phyloP scores from a whole-genome alignment of 2,888 invertebrate genomes.

The Mellilla xanthometata region DNA sequence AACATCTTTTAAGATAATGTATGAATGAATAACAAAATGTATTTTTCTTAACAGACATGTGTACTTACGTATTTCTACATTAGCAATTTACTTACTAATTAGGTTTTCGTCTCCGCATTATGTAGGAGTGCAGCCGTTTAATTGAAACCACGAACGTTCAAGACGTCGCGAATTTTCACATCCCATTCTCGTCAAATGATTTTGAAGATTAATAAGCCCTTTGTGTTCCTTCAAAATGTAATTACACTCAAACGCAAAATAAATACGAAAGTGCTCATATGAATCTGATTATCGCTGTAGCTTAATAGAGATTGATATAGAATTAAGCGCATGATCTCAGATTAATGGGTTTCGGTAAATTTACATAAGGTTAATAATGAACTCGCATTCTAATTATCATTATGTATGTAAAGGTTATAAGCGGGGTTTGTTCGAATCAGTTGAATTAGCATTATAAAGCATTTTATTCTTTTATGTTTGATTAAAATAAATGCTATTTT shows the following conservation, averaged over 20 bases:
- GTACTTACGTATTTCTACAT: too few relatives aligned
- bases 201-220: conserved; percentile 37
- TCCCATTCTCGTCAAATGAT: conserved; percentile 40
- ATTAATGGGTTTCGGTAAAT: conserved; percentile 13
- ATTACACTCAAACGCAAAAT: conserved; percentile 27
- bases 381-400: too few relatives aligned
- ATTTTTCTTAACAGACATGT: too few relatives aligned
- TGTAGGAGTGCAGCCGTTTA: conserved; percentile 42
- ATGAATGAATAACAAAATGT: too few relatives aligned
- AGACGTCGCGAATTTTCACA: conserved; percentile 38
- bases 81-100: conserved; percentile 13
- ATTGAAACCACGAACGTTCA: conserved; percentile 45
- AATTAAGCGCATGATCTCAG: conserved; percentile 11
- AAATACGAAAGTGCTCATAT: conserved; percentile 8
- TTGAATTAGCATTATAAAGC: too few relatives aligned
- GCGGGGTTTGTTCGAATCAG: not conserved
- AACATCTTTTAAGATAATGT: too few relatives aligned
- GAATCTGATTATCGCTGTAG: conserved; percentile 21
- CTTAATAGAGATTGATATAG: conserved; percentile 12
- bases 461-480: too few relatives aligned
- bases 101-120: conserved; percentile 16
- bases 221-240: conserved; percentile 36
- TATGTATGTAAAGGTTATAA: too few relatives aligned
- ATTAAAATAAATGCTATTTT: too few relatives aligned
- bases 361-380: conserved; percentile 12